These are phyloP conservation scores for Pseudachorutes palmiensis DNA, from an alignment of 1,140 invertebrate species.

Conservation along the genomic window DNA sequence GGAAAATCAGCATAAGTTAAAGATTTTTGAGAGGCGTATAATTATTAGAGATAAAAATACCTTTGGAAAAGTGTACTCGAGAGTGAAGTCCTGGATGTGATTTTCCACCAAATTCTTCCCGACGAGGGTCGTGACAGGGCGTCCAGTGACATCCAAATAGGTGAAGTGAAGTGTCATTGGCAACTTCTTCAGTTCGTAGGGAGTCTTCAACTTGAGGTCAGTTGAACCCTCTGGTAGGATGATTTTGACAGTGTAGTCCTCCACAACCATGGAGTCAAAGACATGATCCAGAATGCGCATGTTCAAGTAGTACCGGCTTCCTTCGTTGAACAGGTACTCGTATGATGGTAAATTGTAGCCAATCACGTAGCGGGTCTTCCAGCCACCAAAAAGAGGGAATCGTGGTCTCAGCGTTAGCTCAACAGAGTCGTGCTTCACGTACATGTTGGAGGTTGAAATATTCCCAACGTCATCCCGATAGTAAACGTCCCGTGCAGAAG, in stretches of 20 bases:
- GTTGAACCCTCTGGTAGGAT: conserved; percentile 89
- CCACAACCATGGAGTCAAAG: conserved; percentile 92
- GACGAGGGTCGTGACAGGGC: conserved; percentile 74
- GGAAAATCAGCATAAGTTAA: not conserved
- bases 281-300: conserved; percentile 92
- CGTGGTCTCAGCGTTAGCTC: conserved; percentile 89
- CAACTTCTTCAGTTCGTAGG: conserved; percentile 67
- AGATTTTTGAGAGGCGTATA: not conserved
- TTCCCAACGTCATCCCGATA: conserved; percentile 98
- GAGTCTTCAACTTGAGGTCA: conserved; percentile 70
- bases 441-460: conserved; percentile 93
- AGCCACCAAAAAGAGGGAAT: conserved; percentile 97
- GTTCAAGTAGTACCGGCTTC: conserved; percentile 69
- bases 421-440: conserved; percentile 76
- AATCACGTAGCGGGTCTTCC: conserved; percentile 93
- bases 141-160: conserved; percentile 89
- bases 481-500: conserved; percentile 81
- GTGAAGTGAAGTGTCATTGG: conserved; percentile 76
- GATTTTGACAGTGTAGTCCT: conserved; percentile 79
- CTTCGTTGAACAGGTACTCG: conserved; percentile 77
- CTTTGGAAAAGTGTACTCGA: conserved; percentile 83
- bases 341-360: conserved; percentile 97
- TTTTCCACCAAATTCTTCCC: conserved; percentile 90
- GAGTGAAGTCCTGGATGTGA: conserved; percentile 82
- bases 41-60: conserved; percentile 14